phyloP scores from a whole-genome alignment of 1,140 invertebrate genomes.

The Cotesia glomerata region DNA sequence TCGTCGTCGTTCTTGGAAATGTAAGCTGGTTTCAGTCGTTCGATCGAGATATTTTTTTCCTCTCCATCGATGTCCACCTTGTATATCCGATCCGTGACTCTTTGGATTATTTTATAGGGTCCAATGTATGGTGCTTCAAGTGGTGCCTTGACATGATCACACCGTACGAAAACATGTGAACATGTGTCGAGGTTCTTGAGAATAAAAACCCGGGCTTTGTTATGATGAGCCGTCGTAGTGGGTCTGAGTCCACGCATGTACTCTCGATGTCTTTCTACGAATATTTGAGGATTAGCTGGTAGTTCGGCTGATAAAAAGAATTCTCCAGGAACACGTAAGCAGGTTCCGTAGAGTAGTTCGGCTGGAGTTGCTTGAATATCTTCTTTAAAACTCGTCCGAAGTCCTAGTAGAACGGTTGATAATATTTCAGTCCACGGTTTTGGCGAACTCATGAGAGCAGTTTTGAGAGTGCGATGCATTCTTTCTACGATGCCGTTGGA shows the following conservation, averaged over 20 bases:
- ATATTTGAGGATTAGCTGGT: constrained; percentile 13
- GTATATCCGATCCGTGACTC: no score
- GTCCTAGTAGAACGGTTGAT: constrained; percentile 30
- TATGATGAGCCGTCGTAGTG: constrained; percentile 28
- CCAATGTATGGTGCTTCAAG: constrained; percentile 29
- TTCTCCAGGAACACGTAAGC: constrained; percentile 45
- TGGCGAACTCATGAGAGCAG: constrained; percentile 31
- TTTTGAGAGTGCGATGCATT: constrained; percentile 29
- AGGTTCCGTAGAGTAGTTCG: constrained; percentile 44
- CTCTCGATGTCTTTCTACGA: constrained; percentile 12
- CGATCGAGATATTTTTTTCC: no score
- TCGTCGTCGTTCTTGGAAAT: no score
- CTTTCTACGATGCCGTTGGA: constrained; percentile 37
- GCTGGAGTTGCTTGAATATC: constrained; percentile 43
- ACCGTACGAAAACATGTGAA: constrained; percentile 1
- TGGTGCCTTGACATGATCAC: constrained; percentile 25
- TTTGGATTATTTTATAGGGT: no score
- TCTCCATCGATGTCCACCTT: no score
- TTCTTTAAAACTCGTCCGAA: constrained; percentile 33
- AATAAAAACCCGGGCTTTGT: constrained; percentile 2
- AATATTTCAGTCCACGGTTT: constrained; percentile 16
- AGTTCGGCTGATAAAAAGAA: constrained; percentile 36
- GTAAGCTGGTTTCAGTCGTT: no score
- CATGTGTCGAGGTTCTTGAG: constrained; percentile 23
- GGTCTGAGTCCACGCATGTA: constrained; percentile 29